Evolutionary conservation across 2,888 invertebrate species (phyloP).

Genomic region (Leuctra nigra): DNA sequence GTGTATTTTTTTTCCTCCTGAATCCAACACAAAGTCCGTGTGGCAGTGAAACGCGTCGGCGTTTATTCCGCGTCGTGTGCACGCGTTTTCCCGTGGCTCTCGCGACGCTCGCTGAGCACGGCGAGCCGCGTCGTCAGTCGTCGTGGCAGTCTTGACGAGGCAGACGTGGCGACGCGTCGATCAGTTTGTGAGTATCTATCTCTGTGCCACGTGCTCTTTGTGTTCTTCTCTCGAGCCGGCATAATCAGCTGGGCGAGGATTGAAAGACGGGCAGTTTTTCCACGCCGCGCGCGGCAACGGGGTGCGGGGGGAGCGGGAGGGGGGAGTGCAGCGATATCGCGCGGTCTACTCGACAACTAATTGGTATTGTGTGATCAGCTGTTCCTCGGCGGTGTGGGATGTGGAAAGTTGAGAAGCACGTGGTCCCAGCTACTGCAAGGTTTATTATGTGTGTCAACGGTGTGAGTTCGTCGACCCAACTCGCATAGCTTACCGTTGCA

Average conservation of each 20-base stretch:
- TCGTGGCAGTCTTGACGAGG: slow-evolving; percentile 9
- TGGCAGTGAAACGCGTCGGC: no score
- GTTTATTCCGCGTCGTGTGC: no score
- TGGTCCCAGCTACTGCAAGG: slow-evolving; percentile 5
- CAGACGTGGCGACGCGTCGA: no score
- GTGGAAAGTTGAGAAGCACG: not conserved
- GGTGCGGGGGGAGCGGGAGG: slow-evolving; percentile 6
- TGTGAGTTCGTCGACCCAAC: slow-evolving; percentile 12
- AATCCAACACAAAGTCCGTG: no score
- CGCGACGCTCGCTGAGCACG: no score
- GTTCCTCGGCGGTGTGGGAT: not conserved
- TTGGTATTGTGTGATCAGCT: slow-evolving; percentile 12
- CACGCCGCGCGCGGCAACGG: slow-evolving; percentile 12
- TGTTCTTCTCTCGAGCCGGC: slow-evolving; percentile 23
- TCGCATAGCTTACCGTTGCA: no score
- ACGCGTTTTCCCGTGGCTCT: no score
- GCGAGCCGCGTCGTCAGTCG: no score
- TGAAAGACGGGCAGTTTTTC: slow-evolving; percentile 26
- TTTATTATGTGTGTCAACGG: slow-evolving; percentile 9
- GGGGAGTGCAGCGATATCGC: slow-evolving; percentile 21
- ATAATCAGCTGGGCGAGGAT: slow-evolving; percentile 22
- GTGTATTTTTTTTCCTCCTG: no score
- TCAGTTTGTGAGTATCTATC: no score
- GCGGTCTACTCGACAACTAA: slow-evolving; percentile 21
- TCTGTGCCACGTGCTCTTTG: slow-evolving; percentile 24